Evolutionary conservation across 1,140 invertebrate genomes (phyloP), one percentile per base, ranked within the genome.

Genomic region (Macrostomum lignano): DNA sequence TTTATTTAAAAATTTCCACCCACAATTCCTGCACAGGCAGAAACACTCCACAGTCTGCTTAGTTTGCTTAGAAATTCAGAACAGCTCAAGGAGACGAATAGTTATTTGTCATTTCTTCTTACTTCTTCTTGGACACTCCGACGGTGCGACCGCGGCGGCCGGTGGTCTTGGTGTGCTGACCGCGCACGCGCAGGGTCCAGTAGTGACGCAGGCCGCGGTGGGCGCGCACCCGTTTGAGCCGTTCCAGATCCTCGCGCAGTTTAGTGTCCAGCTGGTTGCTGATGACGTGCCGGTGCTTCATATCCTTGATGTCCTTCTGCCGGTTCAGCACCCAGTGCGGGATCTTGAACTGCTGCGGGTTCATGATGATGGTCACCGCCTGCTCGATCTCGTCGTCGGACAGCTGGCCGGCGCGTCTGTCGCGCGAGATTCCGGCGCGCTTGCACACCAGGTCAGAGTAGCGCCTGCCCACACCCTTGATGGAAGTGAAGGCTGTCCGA

Each of bases 271-370:
- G 66, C 43, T 68, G 68, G 35, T 81, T 77, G 39, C 84, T 81
- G 31, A 82, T 79, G 36, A 84, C 61, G 63, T 96, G 88, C 36
- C 68, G 72, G 61, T 74, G 88, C 66, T 93, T 94, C 43, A 88
- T 86, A 63, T 96, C 88, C 50, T 93, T 78, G 55, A 93, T 78
- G 58, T 98, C 88, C 56, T 91, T 94, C 59, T 94, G 88, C 65
- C 88, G 86, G 55, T 96, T 96, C 23, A 96, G 65, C 62, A 96
- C 96, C 86, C 86, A 98, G 50, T 91, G 77, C 4, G 88, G 88
- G 45, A 98, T 94, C 64, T 96, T 96, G 65, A 94, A 96, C 52
- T 94, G 82, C 24, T 82, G 67, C 19, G 88, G 88, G 52, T 93
- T 91, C 2, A 69, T 67, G 72, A 96, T 91, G 46, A 96, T 86